These are phyloP conservation scores for Larimichthys polyactis DNA, from an alignment of 2,113 vertebrate species.

Conservation along the genomic window DNA sequence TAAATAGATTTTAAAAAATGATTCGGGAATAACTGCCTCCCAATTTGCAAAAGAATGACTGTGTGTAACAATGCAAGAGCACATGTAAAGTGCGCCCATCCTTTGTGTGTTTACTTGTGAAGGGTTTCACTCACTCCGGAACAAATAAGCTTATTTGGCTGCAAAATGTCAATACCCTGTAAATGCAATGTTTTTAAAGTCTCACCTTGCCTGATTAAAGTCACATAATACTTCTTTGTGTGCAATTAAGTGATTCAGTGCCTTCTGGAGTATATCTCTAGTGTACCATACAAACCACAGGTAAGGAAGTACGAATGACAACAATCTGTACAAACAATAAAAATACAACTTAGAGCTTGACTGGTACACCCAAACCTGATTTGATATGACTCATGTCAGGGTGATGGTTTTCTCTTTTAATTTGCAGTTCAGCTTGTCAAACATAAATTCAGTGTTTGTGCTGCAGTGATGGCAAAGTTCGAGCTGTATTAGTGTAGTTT, in stretches of 20 bases:
- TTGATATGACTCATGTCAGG: slow-evolving; percentile 4
- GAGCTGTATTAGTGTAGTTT: neutral
- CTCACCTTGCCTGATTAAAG: neutral
- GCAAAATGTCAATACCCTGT: neutral
- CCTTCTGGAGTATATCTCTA: slow-evolving; percentile 9
- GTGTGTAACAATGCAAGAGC: slow-evolving; percentile 7
- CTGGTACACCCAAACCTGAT: neutral
- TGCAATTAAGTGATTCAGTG: slow-evolving; percentile 35
- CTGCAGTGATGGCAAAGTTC: neutral
- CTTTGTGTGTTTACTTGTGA: neutral
- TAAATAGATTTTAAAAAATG: slow-evolving; percentile 15
- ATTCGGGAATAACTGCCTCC: slow-evolving; percentile 11
- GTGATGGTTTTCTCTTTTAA: neutral
- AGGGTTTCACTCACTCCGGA: neutral
- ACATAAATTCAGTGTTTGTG: slow-evolving; percentile 1
- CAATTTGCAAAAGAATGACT: neutral
- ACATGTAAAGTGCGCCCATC: slow-evolving; percentile 32
- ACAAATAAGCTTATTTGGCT: too few relatives aligned
- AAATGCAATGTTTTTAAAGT: neutral
- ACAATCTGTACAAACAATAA: slow-evolving; percentile 46
- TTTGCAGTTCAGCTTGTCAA: slow-evolving; percentile 17
- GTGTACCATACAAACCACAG: slow-evolving; percentile 29
- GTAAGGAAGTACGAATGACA: slow-evolving; percentile 39
- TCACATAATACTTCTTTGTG: neutral
- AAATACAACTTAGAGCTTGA: slow-evolving; percentile 43